Conservation (phyloP, 2,888 invertebrate genomes). For the Diloba caeruleocephala region DNA sequence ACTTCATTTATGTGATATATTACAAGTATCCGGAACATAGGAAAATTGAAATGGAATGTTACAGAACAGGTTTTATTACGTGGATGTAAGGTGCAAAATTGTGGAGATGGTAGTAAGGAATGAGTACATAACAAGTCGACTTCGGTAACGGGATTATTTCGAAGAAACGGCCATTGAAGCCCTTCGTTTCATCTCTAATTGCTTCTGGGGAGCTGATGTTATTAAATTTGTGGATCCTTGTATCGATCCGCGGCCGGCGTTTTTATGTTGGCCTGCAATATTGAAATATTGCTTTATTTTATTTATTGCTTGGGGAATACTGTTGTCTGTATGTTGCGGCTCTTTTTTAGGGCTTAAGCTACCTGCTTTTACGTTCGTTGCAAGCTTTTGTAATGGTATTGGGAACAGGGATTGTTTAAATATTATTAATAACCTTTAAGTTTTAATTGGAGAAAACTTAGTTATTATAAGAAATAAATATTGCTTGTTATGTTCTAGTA, state of each 20-base stretch:
- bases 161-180: conserved; percentile 63
- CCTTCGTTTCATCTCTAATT: conserved; percentile 71
- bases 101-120: conserved; percentile 31
- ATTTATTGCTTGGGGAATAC: conserved; percentile 48
- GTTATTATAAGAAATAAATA: conserved; percentile 3
- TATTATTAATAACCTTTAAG: conserved; percentile 26
- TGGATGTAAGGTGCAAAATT: conserved; percentile 45
- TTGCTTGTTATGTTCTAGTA: background rate
- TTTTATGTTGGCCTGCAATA: conserved; percentile 50
- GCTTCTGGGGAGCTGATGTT: conserved; percentile 67
- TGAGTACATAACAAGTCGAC: conserved; percentile 37
- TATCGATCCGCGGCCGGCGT: conserved; percentile 49
- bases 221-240: conserved; percentile 60
- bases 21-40: conserved; percentile 26
- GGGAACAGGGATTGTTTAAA: conserved; percentile 25
- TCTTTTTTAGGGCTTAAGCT: conserved; percentile 37
- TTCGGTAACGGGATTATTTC: conserved; percentile 57
- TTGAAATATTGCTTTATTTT: conserved; percentile 49
- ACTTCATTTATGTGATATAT: too few relatives aligned
- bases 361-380: conserved; percentile 14
- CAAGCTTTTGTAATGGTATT: conserved; percentile 13
- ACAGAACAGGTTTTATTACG: conserved; percentile 17
- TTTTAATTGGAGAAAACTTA: conserved; percentile 13
- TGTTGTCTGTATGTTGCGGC: conserved; percentile 18
- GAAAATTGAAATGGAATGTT: conserved; percentile 11